phyloP scores from a whole-genome alignment of 2,797 vertebrate species.

The Rhincodon typus region DNA sequence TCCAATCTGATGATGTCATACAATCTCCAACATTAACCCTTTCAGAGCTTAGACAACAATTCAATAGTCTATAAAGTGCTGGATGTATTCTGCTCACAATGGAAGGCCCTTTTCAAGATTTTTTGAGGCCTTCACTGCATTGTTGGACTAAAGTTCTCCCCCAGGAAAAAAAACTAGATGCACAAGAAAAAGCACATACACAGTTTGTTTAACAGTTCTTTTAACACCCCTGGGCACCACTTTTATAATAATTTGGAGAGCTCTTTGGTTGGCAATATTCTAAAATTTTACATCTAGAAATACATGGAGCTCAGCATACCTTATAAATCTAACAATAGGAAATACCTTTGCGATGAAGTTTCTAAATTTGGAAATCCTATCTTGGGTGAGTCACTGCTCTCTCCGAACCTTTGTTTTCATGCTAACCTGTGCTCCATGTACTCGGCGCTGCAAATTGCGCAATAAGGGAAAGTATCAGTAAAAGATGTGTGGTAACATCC shows the following conservation, averaged over 20 bases:
- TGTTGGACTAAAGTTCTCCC: neutral
- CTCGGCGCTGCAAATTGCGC: neutral
- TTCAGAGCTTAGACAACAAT: too few relatives aligned
- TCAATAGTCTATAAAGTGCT: neutral
- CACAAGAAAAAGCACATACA: neutral
- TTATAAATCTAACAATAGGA: neutral
- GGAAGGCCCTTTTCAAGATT: neutral
- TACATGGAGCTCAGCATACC: neutral
- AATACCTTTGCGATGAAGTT: neutral
- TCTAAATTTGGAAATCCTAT: neutral
- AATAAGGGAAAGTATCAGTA: neutral
- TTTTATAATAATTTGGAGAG: neutral
- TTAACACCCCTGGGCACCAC: neutral
- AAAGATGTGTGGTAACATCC: neutral
- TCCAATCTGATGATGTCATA: too few relatives aligned
- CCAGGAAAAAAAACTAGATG: neutral
- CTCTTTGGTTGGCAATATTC: neutral
- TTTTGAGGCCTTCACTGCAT: neutral
- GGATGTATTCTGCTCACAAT: neutral
- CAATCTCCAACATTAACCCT: too few relatives aligned
- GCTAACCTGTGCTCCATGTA: neutral
- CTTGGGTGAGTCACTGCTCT: neutral
- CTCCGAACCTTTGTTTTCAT: neutral
- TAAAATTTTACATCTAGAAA: neutral
- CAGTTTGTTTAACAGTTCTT: neutral